phyloP scores from a whole-genome alignment of 2,113 vertebrate genomes.

The Murina feae region DNA sequence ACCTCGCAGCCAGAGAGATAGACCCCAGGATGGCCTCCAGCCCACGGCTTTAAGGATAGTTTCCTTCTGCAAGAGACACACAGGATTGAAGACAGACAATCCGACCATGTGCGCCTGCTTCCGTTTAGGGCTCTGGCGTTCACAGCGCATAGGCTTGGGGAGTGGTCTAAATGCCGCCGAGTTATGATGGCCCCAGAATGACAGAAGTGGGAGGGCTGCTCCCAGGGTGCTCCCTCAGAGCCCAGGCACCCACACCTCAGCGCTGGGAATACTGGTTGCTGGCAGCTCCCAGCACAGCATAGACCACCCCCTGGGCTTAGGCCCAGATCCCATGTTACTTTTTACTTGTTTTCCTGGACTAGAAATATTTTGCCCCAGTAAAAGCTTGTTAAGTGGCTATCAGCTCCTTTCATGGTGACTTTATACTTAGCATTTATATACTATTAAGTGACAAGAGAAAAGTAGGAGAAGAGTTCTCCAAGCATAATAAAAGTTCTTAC shows the following conservation, averaged over 20 bases:
- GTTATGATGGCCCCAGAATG: neutral
- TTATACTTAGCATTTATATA: neutral
- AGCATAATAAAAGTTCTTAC: neutral
- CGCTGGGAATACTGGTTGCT: neutral
- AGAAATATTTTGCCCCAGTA: neutral
- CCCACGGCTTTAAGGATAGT: neutral
- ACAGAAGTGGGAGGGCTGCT: neutral
- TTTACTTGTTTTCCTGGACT: neutral
- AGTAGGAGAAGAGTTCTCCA: neutral
- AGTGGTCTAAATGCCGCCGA: neutral
- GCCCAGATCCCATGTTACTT: neutral
- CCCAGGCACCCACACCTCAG: rapidly evolving
- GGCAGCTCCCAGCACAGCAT: rapidly evolving
- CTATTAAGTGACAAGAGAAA: neutral
- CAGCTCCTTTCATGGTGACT: neutral
- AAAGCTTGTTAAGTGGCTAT: neutral
- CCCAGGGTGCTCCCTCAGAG: neutral
- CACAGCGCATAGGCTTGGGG: neutral
- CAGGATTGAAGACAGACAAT: neutral
- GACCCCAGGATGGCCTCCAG: neutral
- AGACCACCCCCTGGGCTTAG: rapidly evolving
- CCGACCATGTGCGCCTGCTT: neutral
- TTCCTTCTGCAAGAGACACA: neutral
- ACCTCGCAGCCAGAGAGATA: neutral
- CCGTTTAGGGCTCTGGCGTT: neutral